Evolutionary conservation across 2,113 vertebrate species (phyloP), one percentile per base, ranked within the genome.

Genomic region (Ceyx melanurus): DNA sequence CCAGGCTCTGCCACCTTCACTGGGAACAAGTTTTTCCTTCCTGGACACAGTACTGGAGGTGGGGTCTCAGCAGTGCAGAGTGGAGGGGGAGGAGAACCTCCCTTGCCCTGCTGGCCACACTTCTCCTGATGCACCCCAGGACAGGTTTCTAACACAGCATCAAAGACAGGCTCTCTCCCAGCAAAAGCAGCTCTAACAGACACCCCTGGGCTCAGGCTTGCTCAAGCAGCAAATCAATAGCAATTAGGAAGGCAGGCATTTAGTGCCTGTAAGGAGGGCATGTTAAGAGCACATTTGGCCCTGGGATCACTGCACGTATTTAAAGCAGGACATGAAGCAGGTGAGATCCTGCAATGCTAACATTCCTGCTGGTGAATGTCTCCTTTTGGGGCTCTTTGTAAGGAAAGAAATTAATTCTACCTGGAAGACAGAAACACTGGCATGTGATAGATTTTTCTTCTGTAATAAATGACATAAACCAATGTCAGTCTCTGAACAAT

Each of bases 171-270:
- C 35, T 67, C 31, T 37, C 31, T 89, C 37, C 67, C 78, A 94
- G 57, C 2, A 7, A 70, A 95, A 54, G 57, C 61, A 73, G 56
- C 68, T 20, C 87, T 91, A 31, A 77, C 31, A 79, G 90, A n/a
- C 17, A 16, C 26, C 37, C 50, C 66, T 51, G 64, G 58, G 46
- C 85, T 87, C 70, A 82, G 92, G 75, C 62, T 70, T 74, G 77
- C 89, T 81, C 70, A 75, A 70, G 60, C 64, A 83, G 40, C 66
- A 72, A 80, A 86, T 96, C 62, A 4, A 81, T 94, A 94, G 50
- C 85, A 91, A 92, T 83, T 93, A 83, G 7, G 23, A 45, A 89
- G 71, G 45, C 29, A 89, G 26, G 50, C 51, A 88, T 57, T 91
- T 56, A 76, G 81, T 9, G 29, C 61, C 82, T 12, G 89, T 89